A percentile compares a stretch with the other conserved stretches of the same genome.
phyloP scores from a whole-genome alignment of 1,140 invertebrate species.

The Anadara kagoshimensis region DNA sequence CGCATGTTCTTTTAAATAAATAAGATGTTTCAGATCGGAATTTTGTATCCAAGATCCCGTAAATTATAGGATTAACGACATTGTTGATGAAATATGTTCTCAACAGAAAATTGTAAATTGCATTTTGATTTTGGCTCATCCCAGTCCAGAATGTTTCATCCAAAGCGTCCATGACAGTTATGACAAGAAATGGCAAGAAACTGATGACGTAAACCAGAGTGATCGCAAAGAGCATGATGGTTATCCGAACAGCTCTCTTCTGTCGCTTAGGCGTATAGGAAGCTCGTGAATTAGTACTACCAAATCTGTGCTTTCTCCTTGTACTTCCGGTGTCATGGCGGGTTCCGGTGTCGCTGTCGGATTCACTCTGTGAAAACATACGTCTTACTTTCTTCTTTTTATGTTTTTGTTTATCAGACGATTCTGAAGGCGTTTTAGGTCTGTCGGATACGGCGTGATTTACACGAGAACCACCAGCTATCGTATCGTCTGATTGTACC shows the following conservation, averaged over 20 bases:
- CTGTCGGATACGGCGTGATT: too few relatives aligned
- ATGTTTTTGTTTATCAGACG: neutral
- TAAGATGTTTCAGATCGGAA: neutral
- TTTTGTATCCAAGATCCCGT: conserved; percentile 36
- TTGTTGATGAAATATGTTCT: conserved; percentile 49
- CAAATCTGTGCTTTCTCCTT: conserved; percentile 3
- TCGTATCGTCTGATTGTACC: too few relatives aligned
- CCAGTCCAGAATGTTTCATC: conserved; percentile 27
- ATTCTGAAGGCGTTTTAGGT: neutral
- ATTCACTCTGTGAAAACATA: conserved; percentile 8
- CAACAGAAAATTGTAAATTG: conserved; percentile 39
- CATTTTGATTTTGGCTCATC: conserved; percentile 19
- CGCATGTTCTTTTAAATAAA: too few relatives aligned
- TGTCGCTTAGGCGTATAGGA: conserved; percentile 23
- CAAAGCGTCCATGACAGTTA: conserved; percentile 33
- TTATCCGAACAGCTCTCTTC: conserved; percentile 42
- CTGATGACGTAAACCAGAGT: conserved; percentile 52
- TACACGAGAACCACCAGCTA: too few relatives aligned
- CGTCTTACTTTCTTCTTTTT: neutral
- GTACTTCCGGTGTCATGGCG: neutral
- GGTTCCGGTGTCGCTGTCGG: neutral
- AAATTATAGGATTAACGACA: conserved; percentile 47
- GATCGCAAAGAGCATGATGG: conserved; percentile 52
- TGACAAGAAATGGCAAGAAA: conserved; percentile 48
- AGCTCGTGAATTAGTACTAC: neutral